Conservation (phyloP, 2,888 invertebrate species). For the Myopa testacea region DNA sequence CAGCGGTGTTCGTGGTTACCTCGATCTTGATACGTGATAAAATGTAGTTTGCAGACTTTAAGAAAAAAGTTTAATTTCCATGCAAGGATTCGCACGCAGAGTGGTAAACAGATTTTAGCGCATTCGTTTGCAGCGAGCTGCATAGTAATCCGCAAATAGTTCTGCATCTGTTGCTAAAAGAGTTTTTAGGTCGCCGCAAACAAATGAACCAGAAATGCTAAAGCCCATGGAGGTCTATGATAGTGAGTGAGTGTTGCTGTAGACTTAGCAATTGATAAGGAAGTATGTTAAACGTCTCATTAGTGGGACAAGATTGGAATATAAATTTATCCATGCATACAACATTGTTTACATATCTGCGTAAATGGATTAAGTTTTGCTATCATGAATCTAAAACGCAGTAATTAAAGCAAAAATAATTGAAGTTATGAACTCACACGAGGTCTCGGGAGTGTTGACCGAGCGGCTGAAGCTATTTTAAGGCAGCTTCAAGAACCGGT, state of each 20-base stretch:
- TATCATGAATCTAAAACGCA: too few species aligned
- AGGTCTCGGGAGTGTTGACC: conserved; percentile 9
- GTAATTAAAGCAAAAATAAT: too few species aligned
- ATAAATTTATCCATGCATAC: conserved; percentile 1
- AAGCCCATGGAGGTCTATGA: neutral
- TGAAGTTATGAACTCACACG: neutral
- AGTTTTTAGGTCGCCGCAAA: neutral
- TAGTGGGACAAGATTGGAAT: conserved; percentile 18
- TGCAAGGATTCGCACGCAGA: neutral
- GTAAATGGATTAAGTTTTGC: neutral
- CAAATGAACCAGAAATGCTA: conserved; percentile 5
- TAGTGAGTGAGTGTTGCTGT: neutral
- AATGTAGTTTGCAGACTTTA: conserved; percentile 38
- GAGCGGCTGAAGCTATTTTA: neutral
- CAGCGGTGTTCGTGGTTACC: conserved; percentile 51
- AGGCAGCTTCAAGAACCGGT: too few species aligned
- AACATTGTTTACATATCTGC: neutral
- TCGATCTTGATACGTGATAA: conserved; percentile 65
- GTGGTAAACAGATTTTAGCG: neutral
- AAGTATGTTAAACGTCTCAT: conserved; percentile 20
- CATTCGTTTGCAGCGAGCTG: neutral
- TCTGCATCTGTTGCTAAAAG: neutral
- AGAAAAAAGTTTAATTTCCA: conserved; percentile 13
- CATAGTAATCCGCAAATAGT: neutral
- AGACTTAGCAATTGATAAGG: neutral